Percentiles rank a stretch among this genome's conserved stretches.
Evolutionary conservation across 2,113 vertebrate species (phyloP).

Genomic region (Bagarius yarrelli): DNA sequence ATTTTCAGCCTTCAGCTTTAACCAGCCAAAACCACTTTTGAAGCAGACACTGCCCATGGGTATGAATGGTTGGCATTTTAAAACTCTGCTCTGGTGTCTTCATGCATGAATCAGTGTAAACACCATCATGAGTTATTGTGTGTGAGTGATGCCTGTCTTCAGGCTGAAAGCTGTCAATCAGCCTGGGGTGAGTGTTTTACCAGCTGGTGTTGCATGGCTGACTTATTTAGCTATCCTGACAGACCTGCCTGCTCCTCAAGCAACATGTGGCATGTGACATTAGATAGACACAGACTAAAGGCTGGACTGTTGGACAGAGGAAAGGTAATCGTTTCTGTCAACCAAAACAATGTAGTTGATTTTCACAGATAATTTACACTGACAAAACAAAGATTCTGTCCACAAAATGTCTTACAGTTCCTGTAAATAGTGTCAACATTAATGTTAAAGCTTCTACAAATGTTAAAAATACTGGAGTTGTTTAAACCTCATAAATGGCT

Average conservation of each 20-base stretch:
- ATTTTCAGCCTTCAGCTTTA: not conserved
- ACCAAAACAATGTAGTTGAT: conserved; percentile 43
- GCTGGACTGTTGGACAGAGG: conserved; percentile 47
- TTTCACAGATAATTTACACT: conserved; percentile 33
- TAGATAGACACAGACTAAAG: conserved; percentile 44
- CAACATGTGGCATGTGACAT: conserved; percentile 54
- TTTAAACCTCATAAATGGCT: too few relatives aligned
- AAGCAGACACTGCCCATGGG: conserved; percentile 13
- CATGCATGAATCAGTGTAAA: conserved; percentile 43
- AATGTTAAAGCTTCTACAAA: not conserved
- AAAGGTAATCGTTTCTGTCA: conserved; percentile 51
- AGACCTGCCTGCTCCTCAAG: conserved; percentile 47
- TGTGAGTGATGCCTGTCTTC: conserved; percentile 58
- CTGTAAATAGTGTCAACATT: too few relatives aligned
- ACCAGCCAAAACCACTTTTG: not conserved
- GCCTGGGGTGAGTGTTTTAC: conserved; percentile 48
- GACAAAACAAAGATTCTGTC: not conserved
- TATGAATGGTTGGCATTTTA: conserved; percentile 18
- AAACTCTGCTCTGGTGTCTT: conserved; percentile 45
- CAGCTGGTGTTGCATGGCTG: conserved; percentile 61
- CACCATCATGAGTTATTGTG: conserved; percentile 45
- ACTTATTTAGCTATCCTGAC: conserved; percentile 66
- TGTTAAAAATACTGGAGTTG: too few relatives aligned
- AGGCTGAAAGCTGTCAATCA: conserved; percentile 67
- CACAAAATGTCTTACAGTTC: not conserved